Evolutionary conservation across 2,797 vertebrate genomes (phyloP).

Genomic region (Urocyon cinereoargenteus): DNA sequence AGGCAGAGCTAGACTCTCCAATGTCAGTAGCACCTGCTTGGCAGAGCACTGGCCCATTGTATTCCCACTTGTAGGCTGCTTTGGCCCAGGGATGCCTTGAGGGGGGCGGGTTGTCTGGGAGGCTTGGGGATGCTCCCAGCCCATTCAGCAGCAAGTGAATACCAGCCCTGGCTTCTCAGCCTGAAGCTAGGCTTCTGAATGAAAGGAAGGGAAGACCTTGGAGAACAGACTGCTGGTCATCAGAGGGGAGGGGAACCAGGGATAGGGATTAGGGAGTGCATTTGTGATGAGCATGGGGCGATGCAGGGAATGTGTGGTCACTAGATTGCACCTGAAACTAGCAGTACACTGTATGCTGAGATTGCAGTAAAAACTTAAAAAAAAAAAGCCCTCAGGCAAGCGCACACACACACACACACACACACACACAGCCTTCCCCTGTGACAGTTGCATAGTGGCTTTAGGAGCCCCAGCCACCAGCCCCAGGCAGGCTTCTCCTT

Average conservation of each 20-base stretch:
- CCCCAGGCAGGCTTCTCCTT: background rate
- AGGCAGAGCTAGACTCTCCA: background rate
- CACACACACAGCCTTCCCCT: background rate
- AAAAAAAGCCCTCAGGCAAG: background rate
- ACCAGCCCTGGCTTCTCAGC: background rate
- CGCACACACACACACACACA: no score
- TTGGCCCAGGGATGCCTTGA: background rate
- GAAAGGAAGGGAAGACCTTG: background rate
- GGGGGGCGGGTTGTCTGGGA: background rate
- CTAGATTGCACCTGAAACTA: no score
- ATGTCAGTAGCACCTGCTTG: background rate
- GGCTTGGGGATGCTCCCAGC: background rate
- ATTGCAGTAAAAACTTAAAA: no score
- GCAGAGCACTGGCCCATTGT: background rate
- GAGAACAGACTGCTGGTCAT: background rate
- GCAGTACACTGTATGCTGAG: background rate
- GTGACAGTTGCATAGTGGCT: background rate
- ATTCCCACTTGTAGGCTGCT: background rate
- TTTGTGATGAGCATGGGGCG: background rate
- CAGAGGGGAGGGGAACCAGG: background rate
- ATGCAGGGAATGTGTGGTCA: accelerated
- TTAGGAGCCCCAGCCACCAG: background rate
- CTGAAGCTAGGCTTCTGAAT: background rate
- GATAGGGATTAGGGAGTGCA: background rate
- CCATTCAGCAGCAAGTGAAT: background rate